These are phyloP conservation scores for Arizona elegans DNA, from an alignment of 2,113 vertebrate genomes.

Conservation along the genomic window DNA sequence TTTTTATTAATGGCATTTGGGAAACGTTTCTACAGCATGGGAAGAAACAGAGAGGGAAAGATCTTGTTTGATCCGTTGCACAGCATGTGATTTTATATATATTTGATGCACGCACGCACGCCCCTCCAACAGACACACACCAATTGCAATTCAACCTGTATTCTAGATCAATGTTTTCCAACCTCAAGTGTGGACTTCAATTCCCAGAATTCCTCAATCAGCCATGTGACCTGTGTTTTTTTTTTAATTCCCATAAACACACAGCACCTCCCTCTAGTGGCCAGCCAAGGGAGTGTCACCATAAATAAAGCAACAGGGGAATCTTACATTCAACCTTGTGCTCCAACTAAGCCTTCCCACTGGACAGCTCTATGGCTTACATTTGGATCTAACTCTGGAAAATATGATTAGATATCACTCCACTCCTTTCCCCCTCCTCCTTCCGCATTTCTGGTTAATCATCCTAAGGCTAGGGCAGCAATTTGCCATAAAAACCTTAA, in stretches of 20 bases:
- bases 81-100: background rate
- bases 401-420: background rate
- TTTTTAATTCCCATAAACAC: background rate
- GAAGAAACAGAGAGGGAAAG: background rate
- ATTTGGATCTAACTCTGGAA: background rate
- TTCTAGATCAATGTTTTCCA: background rate
- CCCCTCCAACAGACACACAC: background rate
- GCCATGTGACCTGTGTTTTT: background rate
- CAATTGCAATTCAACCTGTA: background rate
- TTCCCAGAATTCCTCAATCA: background rate
- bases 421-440: background rate
- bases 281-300: background rate
- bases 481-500: background rate
- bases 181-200: background rate
- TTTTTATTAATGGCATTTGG: background rate
- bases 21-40: background rate
- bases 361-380: background rate
- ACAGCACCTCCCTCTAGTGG: background rate
- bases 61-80: background rate
- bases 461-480: too few relatives aligned
- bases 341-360: background rate
- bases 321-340: background rate
- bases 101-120: accelerated
- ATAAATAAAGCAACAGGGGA: background rate
- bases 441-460: background rate